A percentile compares a stretch with the other conserved stretches of the same genome.
These are phyloP conservation scores for Hermodice carunculata DNA, from an alignment of 2,888 invertebrate species.

Conservation along the genomic window DNA sequence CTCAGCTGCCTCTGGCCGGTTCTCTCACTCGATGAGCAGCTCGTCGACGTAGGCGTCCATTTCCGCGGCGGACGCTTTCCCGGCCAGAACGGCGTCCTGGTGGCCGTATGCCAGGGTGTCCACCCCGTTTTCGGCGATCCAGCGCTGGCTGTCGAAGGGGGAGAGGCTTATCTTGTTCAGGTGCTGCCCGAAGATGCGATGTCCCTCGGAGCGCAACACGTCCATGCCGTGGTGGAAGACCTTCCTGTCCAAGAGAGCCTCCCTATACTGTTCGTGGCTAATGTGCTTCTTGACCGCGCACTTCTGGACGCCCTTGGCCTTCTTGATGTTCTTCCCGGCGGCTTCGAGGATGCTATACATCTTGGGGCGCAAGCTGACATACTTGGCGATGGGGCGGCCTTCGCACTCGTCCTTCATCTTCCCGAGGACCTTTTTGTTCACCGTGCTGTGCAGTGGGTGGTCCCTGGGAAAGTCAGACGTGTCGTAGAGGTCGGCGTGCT, in stretches of 20 bases:
- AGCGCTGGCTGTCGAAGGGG: background rate
- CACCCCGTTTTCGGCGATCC: background rate
- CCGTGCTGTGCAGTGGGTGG: background rate
- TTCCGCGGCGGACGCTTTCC: no score
- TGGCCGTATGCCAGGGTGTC: slow-evolving; percentile 18
- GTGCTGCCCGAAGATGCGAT: background rate
- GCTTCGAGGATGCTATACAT: slow-evolving; percentile 1
- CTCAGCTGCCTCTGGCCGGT: no score
- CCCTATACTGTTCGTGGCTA: background rate
- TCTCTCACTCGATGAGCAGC: no score
- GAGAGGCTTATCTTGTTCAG: slow-evolving; percentile 2
- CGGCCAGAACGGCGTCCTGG: no score
- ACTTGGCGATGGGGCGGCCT: background rate
- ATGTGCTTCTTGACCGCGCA: slow-evolving; percentile 1
- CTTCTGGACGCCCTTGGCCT: background rate
- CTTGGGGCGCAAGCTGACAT: background rate
- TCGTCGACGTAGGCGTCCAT: no score
- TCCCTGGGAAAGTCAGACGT: slow-evolving; percentile 12
- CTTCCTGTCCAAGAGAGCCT: background rate
- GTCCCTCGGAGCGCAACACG: background rate
- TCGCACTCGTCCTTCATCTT: slow-evolving; percentile 1
- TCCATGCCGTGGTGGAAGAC: background rate
- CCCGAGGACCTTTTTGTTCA: background rate
- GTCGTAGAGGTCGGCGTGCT: background rate
- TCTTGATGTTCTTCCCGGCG: background rate